Conservation (phyloP, 2,888 invertebrate genomes). For the Suillia variegata region DNA sequence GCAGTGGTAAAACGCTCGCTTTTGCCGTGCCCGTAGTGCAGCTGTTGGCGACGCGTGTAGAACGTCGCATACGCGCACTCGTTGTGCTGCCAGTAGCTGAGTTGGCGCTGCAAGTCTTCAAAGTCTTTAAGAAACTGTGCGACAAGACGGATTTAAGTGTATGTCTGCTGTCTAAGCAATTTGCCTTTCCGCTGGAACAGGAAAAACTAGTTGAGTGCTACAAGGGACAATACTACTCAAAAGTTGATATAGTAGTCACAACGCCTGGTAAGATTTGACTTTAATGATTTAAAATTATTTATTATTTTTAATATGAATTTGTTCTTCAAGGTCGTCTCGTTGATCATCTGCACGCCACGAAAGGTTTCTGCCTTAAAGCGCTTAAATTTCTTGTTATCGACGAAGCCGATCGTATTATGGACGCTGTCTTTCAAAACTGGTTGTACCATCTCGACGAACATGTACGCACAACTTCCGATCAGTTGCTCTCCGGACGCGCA, state of each 20-base stretch:
- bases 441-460: constrained; percentile 78
- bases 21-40: constrained; percentile 92
- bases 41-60: constrained; percentile 65
- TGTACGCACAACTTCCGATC: constrained; percentile 64
- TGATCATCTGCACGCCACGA: constrained; percentile 85
- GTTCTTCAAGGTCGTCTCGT: constrained; percentile 72
- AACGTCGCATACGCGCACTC: constrained; percentile 77
- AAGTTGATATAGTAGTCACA: constrained; percentile 84
- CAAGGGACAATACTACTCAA: constrained; percentile 55
- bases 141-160: constrained; percentile 73
- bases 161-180: constrained; percentile 72
- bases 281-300: neutral
- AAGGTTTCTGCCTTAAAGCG: constrained; percentile 74
- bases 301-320: neutral
- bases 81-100: constrained; percentile 94
- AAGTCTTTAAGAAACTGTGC: constrained; percentile 77
- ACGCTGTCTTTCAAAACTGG: constrained; percentile 92
- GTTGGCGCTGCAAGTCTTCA: constrained; percentile 85
- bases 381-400: constrained; percentile 88
- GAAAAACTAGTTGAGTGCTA: constrained; percentile 66
- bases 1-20: constrained; percentile 95
- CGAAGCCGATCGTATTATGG: constrained; percentile 95
- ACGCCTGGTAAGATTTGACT: constrained; percentile 73
- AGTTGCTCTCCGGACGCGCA: constrained; percentile 62
- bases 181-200: constrained; percentile 72